Conservation (phyloP, 1,140 invertebrate genomes). For the Alviniconcha marisindica region DNA sequence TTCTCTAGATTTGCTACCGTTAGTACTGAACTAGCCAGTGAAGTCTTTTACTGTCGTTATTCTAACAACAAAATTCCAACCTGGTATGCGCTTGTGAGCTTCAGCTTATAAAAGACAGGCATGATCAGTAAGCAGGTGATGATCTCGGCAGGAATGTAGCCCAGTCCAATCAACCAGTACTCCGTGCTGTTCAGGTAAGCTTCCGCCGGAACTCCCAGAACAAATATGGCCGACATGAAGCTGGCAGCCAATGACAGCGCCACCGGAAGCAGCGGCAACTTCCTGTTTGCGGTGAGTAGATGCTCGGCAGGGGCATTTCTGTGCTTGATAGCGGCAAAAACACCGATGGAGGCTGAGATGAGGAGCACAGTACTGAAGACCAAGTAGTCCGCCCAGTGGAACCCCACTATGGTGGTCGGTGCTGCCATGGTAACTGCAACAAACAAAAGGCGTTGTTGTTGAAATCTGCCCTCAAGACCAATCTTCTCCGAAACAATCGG, state of each 20-base stretch:
- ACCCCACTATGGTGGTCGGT: background rate
- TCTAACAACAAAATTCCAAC: constrained; percentile 58
- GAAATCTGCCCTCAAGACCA: background rate
- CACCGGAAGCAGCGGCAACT: constrained; percentile 83
- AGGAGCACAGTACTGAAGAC: constrained; percentile 45
- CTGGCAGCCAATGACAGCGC: constrained; percentile 77
- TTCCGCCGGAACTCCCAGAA: constrained; percentile 82
- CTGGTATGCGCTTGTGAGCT: constrained; percentile 91
- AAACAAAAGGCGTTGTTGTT: background rate
- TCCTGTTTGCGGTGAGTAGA: constrained; percentile 83
- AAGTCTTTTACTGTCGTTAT: too few relatives aligned
- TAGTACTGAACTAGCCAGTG: too few relatives aligned
- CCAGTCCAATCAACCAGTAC: constrained; percentile 52
- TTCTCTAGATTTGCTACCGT: too few relatives aligned
- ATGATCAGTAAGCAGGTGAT: constrained; percentile 88
- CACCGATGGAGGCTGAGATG: constrained; percentile 81
- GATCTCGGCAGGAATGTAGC: constrained; percentile 43
- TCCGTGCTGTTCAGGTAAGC: constrained; percentile 61
- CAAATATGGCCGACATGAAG: constrained; percentile 94
- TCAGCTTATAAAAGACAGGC: constrained; percentile 91
- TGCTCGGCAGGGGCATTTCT: constrained; percentile 88
- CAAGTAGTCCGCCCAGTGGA: constrained; percentile 74
- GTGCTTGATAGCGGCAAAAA: constrained; percentile 88
- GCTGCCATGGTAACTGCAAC: background rate
- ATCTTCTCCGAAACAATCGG: background rate